A percentile compares a stretch with the other conserved stretches of the same genome.
Conservation (phyloP, 2,113 vertebrate species). For the Poeciliopsis turrubarensis region DNA sequence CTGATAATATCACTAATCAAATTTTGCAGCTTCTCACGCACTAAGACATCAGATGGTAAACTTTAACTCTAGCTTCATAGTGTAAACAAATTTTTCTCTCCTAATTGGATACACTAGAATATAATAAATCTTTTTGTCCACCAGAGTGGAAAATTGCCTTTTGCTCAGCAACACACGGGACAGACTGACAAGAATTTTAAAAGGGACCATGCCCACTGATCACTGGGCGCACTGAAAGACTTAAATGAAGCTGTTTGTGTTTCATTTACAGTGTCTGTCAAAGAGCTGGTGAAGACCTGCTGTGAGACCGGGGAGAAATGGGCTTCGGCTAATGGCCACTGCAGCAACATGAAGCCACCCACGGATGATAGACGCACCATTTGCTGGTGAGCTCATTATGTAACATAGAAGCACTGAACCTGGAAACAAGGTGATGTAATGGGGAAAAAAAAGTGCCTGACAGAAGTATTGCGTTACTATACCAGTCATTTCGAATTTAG, state of each 20-base stretch:
- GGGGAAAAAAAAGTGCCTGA: neutral
- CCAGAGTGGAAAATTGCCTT: neutral
- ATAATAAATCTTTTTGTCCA: neutral
- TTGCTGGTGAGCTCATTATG: slow-evolving; percentile 84
- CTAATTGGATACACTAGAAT: slow-evolving; percentile 17
- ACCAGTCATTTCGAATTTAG: slow-evolving; percentile 12
- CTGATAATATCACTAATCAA: slow-evolving; percentile 17
- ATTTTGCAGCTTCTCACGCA: slow-evolving; percentile 5
- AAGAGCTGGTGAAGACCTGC: slow-evolving; percentile 87
- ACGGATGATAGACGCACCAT: slow-evolving; percentile 77
- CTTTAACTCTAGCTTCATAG: slow-evolving; percentile 19
- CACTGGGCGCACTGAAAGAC: slow-evolving; percentile 25
- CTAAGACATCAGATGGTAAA: slow-evolving; percentile 17
- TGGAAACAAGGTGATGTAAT: neutral
- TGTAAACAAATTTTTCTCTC: slow-evolving; percentile 8
- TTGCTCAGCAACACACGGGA: neutral
- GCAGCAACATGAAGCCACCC: slow-evolving; percentile 82
- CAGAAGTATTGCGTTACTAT: neutral
- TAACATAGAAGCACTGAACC: slow-evolving; percentile 7
- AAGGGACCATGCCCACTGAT: neutral
- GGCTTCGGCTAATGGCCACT: slow-evolving; percentile 87
- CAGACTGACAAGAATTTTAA: slow-evolving; percentile 1
- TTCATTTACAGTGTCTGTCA: slow-evolving; percentile 81
- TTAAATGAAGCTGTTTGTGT: slow-evolving; percentile 43
- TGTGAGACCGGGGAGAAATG: slow-evolving; percentile 91